Evolutionary conservation across 2,888 invertebrate species (phyloP).

Genomic region (Catocala nupta): DNA sequence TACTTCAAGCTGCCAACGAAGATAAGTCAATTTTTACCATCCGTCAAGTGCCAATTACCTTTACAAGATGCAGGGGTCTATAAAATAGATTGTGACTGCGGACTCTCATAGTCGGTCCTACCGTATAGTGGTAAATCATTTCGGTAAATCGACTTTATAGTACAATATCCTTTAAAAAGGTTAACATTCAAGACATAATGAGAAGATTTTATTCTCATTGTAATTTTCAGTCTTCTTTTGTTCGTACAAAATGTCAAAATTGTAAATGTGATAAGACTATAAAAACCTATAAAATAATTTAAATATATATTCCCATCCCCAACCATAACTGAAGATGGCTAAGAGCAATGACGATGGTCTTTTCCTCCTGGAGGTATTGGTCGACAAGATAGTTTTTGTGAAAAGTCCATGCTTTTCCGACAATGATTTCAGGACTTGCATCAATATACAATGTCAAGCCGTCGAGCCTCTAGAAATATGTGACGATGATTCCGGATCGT

Average conservation of each 20-base stretch:
- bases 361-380: constrained; percentile 89
- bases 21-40: too few relatives aligned
- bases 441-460: constrained; percentile 87
- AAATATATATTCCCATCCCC: constrained; percentile 72
- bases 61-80: too few relatives aligned
- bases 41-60: too few relatives aligned
- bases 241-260: constrained; percentile 60
- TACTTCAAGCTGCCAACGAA: too few relatives aligned
- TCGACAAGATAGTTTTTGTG: constrained; percentile 82
- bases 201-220: neutral
- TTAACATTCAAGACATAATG: too few relatives aligned
- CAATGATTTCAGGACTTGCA: constrained; percentile 86
- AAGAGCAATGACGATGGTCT: constrained; percentile 85
- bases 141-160: too few relatives aligned
- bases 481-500: constrained; percentile 86
- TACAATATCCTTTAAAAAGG: too few relatives aligned
- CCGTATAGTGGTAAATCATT: too few relatives aligned
- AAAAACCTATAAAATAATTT: constrained; percentile 40
- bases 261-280: constrained; percentile 44
- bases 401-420: constrained; percentile 80
- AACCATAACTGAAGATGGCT: constrained; percentile 58
- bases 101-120: too few relatives aligned
- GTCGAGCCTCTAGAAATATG: constrained; percentile 88
- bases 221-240: constrained; percentile 52
- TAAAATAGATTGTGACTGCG: too few relatives aligned